These are phyloP conservation scores for Corythornis madagascariensis DNA, from an alignment of 2,113 vertebrate species.

Conservation along the genomic window DNA sequence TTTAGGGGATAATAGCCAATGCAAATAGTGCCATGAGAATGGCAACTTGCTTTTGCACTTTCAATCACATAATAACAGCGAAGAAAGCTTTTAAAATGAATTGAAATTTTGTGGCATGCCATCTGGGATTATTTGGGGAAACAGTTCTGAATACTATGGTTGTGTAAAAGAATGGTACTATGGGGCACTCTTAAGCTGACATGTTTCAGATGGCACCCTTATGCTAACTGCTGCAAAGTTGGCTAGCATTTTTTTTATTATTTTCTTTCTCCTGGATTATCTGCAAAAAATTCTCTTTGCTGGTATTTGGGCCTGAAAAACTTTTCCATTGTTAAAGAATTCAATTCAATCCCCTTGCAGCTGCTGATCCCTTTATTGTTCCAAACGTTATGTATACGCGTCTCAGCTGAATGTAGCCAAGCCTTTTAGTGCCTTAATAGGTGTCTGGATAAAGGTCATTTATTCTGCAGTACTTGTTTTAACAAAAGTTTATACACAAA, in stretches of 20 bases:
- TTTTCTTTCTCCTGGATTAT: slow-evolving; percentile 82
- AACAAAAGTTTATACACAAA: slow-evolving; percentile 86
- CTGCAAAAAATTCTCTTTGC: slow-evolving; percentile 82
- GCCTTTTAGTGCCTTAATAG: slow-evolving; percentile 84
- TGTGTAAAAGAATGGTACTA: slow-evolving; percentile 75
- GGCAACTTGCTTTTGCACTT: slow-evolving; percentile 81
- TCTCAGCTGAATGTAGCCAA: slow-evolving; percentile 80
- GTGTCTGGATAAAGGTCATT: slow-evolving; percentile 83
- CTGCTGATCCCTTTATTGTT: slow-evolving; percentile 82
- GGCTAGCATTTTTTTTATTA: slow-evolving; percentile 77
- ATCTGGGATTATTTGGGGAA: slow-evolving; percentile 85
- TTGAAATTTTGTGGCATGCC: slow-evolving; percentile 85
- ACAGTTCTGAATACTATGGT: slow-evolving; percentile 79
- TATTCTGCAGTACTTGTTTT: slow-evolving; percentile 79
- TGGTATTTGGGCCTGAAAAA: slow-evolving; percentile 82
- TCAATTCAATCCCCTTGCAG: slow-evolving; percentile 83
- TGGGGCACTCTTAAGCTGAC: slow-evolving; percentile 78
- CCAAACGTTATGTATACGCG: slow-evolving; percentile 72
- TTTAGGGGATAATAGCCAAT: slow-evolving; percentile 84
- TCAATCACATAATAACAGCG: slow-evolving; percentile 80
- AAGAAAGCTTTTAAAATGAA: slow-evolving; percentile 85
- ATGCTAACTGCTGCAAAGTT: slow-evolving; percentile 77
- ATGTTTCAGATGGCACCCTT: slow-evolving; percentile 81
- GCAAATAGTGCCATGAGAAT: slow-evolving; percentile 86
- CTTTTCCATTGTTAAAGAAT: slow-evolving; percentile 82